phyloP scores from a whole-genome alignment of 2,888 invertebrate species.

The Drosophila borborema region DNA sequence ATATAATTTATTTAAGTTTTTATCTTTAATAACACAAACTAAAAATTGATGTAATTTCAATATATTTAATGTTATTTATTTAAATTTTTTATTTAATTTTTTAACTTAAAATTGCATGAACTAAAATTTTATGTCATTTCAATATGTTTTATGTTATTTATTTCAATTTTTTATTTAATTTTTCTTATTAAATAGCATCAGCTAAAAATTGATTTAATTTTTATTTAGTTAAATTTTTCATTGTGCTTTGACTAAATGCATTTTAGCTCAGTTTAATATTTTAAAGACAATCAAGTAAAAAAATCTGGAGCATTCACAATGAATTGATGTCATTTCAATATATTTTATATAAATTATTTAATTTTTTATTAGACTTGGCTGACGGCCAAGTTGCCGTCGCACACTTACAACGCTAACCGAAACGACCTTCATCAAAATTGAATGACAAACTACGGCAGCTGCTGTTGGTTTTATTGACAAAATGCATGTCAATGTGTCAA shows the following conservation, averaged over 20 bases:
- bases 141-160: not conserved
- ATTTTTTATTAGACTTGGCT: constrained; percentile 14
- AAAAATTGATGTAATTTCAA: too few species aligned
- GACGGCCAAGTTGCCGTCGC: constrained; percentile 27
- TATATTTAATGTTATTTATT: not conserved
- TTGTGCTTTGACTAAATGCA: too few species aligned
- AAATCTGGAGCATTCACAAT: not conserved
- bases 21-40: too few species aligned
- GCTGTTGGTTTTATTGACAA: constrained; percentile 64
- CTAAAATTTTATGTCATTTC: too few species aligned
- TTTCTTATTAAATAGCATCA: too few species aligned
- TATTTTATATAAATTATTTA: constrained; percentile 13
- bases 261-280: not conserved
- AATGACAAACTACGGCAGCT: constrained; percentile 46
- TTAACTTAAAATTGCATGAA: too few species aligned
- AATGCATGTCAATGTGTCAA: constrained; percentile 65
- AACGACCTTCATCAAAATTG: constrained; percentile 73
- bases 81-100: not conserved
- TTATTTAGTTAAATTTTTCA: too few species aligned
- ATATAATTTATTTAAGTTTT: too few species aligned
- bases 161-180: not conserved
- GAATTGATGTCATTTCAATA: constrained; percentile 19
- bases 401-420: constrained; percentile 55
- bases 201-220: too few species aligned
- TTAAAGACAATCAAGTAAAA: not conserved